These are phyloP conservation scores for Capromys pilorides DNA, from an alignment of 2,797 vertebrate genomes.

Conservation along the genomic window DNA sequence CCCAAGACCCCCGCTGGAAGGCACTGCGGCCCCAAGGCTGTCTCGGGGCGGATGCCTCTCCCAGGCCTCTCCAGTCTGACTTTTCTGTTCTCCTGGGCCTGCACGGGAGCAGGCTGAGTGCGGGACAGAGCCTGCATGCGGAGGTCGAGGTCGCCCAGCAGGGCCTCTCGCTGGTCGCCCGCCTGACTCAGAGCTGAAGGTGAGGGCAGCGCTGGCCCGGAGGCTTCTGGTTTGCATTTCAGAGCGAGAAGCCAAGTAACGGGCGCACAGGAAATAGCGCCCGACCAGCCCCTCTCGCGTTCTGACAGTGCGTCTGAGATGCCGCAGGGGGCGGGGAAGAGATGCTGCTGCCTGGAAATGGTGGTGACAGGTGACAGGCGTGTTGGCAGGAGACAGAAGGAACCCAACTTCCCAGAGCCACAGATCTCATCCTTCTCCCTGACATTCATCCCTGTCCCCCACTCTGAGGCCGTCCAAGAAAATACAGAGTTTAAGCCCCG, in stretches of 20 bases:
- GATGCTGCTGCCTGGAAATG: background rate
- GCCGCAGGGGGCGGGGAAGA: fast-evolving
- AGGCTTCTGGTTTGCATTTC: background rate
- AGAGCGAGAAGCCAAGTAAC: background rate
- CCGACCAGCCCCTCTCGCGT: background rate
- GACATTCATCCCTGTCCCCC: background rate
- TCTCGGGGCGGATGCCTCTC: background rate
- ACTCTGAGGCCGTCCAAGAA: background rate
- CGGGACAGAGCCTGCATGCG: background rate
- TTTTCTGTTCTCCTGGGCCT: background rate
- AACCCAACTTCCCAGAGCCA: background rate
- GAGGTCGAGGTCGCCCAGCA: background rate
- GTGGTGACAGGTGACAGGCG: fast-evolving
- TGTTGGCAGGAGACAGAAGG: background rate
- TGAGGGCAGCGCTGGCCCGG: background rate
- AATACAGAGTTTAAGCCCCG: background rate
- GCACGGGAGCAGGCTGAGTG: background rate
- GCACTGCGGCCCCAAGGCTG: background rate
- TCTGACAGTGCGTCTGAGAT: background rate
- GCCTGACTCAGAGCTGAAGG: background rate
- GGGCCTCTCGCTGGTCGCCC: background rate
- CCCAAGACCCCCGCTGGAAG: background rate
- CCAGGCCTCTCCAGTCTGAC: background rate
- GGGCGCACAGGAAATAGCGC: background rate
- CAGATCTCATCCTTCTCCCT: too few species aligned